Base-by-base conservation (phyloP, 2,113 vertebrate genomes). In the Boulengeromyrus knoepffleri region DNA sequence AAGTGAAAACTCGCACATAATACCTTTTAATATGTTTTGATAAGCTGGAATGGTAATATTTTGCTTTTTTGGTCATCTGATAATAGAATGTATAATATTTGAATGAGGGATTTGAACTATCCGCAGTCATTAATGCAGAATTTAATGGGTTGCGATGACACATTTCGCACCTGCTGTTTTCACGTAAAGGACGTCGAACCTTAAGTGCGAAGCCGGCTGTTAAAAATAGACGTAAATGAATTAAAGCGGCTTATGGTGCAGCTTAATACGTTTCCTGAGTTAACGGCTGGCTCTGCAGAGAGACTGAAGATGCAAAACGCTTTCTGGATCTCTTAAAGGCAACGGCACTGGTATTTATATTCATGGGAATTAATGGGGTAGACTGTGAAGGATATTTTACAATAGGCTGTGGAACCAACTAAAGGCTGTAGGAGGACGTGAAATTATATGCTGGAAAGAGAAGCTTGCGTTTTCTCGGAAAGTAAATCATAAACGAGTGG, bases 11-110 rank as follows among this genome's bases (percentile, higher is more conserved):
- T 85, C 8, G 17, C 6, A 49, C 21, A 10, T 85, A 85, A 85
- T 80, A 80, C 42, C 83, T 85, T 85, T 85, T 85, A 49, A 85
- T 45, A 46, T 46, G 31, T 42, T 80, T 80, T 80, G 74, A 80
- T 80, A 80, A 80, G 13, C 36, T 56, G 74, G 17, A 80, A 42
- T 80, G 74, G 74, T 80, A 80, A 39, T 80, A 42, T 80, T 80
- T 80, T 5, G 74, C 74, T 80, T 42, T 80, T 80, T 80, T 6
- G 74, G 74, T 70, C n/a, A 27, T 70, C 62, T 80, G 74, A 80
- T 80, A 80, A 80, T 42, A 80, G 36, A 80, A 80, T 42, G 74
- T 80, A 80, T 80, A 42, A 80, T 80, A 80, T 80, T 80, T 80
- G 74, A 80, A 80, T 80, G 74, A 80, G 74, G 13, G 31, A 80